These are phyloP conservation scores for Toxotes lorentzi DNA, from an alignment of 2,797 vertebrate genomes.

Conservation along the genomic window DNA sequence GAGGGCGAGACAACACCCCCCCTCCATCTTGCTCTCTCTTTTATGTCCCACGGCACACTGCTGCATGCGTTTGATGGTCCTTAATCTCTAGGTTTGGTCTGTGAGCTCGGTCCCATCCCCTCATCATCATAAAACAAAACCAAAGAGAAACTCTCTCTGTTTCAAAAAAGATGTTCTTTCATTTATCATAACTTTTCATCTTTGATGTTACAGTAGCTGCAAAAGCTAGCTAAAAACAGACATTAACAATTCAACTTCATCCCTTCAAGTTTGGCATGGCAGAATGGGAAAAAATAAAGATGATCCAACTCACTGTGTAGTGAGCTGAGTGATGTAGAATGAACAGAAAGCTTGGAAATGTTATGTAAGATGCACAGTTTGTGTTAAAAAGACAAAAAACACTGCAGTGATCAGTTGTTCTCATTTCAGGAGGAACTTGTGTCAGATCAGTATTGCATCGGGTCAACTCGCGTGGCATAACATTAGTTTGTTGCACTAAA, in stretches of 20 bases:
- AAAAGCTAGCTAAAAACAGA: constrained; percentile 89
- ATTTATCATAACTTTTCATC: constrained; percentile 86
- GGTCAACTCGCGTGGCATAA: constrained; percentile 50
- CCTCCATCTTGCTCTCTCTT: constrained; percentile 54
- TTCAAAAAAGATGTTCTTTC: constrained; percentile 75
- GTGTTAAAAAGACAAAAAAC: constrained; percentile 8
- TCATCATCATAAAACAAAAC: constrained; percentile 67
- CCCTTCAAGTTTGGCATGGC: constrained; percentile 62
- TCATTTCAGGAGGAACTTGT: constrained; percentile 50
- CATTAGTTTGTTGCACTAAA: constrained; percentile 51
- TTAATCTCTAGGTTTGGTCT: constrained; percentile 72
- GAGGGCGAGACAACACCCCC: constrained; percentile 60
- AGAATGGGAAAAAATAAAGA: constrained; percentile 49
- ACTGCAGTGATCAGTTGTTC: constrained; percentile 58
- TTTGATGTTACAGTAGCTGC: constrained; percentile 92
- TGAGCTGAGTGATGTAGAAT: constrained; percentile 44
- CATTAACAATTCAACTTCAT: constrained; percentile 80
- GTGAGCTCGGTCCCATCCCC: constrained; percentile 68
- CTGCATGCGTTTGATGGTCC: constrained; percentile 74
- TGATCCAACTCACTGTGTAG: constrained; percentile 54
- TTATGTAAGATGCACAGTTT: constrained; percentile 52
- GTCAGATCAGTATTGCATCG: constrained; percentile 58
- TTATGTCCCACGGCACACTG: constrained; percentile 76
- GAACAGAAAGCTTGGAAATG: constrained; percentile 47
- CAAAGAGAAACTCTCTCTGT: constrained; percentile 66